Evolutionary conservation across 1,140 invertebrate genomes (phyloP), one percentile per base, ranked within the genome.

Genomic region (Periplaneta americana): DNA sequence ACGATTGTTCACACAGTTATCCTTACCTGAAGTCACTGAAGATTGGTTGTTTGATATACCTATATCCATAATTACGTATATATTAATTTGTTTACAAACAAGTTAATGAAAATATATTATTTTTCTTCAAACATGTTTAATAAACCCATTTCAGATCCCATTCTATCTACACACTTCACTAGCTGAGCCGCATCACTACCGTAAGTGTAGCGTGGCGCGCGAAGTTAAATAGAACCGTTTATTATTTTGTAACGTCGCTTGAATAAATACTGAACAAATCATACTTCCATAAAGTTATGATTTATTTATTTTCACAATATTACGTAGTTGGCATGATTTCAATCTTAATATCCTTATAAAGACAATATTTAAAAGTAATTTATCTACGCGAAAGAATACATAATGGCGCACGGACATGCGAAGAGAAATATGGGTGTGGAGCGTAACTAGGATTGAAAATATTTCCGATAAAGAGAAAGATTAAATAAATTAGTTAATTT

Each of bases 21-120:
- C 78, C 79, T 86, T 86, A 88, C 87, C 87, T 89, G 88, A 84
- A 78, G 83, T 84, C 82, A 88, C 86, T 76, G 82, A 85, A 33
- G 85, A 83, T 83, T 86, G 85, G 81, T 83, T 86, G 75, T 84
- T 84, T 37, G 84, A 84, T 80, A 34, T 78, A 81, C 83, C 84
- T 77, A 82, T 81, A 84, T 88, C 87, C 87, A 88, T 88, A 77
- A 76, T 77, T 81, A 33, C 80, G 33, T 57, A 34, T 80, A 75
- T 80, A 80, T 66, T 37, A 22, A 66, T 37, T 35, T 28, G 36
- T 80, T 80, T 37, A 57, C 57, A 33, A 48, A 74, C 39, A 80
- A 31, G 1, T 57, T 57, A 57, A 32, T 32, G 36, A 66, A 80
- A 80, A 74, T 75, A 80, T 33, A 74, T 75, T 34, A 74, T 34